phyloP scores from a whole-genome alignment of 2,888 invertebrate species.

The Leptothorax acervorum region DNA sequence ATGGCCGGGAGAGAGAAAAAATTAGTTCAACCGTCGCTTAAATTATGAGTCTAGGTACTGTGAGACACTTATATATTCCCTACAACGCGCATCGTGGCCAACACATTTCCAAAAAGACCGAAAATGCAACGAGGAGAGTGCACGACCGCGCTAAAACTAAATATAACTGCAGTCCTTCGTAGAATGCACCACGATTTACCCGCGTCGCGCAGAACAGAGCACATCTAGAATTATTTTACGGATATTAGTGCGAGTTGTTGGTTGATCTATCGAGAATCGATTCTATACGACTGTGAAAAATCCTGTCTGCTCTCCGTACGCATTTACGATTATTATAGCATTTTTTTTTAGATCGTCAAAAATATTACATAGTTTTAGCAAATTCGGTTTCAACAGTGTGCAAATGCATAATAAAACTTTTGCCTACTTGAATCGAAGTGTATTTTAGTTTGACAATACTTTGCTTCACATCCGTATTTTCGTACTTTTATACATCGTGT shows the following conservation, averaged over 20 bases:
- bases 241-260: slow-evolving; percentile 26
- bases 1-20: not conserved
- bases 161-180: slow-evolving; percentile 82
- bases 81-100: slow-evolving; percentile 63
- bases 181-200: slow-evolving; percentile 76
- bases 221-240: slow-evolving; percentile 59
- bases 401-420: not conserved
- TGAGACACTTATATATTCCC: slow-evolving; percentile 67
- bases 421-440: not conserved
- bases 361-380: not conserved
- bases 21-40: not conserved
- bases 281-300: slow-evolving; percentile 10
- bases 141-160: slow-evolving; percentile 83
- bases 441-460: not conserved
- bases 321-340: not conserved
- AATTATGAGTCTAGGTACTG: slow-evolving; percentile 16
- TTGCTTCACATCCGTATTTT: not conserved
- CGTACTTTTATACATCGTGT: too few species aligned
- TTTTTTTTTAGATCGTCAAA: not conserved
- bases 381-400: not conserved
- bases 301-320: not conserved
- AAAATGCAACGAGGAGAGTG: slow-evolving; percentile 74
- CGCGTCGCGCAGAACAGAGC: slow-evolving; percentile 60
- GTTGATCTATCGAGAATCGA: not conserved
- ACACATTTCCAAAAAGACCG: slow-evolving; percentile 82